Percentiles rank a stretch among this genome's conserved stretches.
phyloP scores from a whole-genome alignment of 2,113 vertebrate genomes.

The Mobula birostris region DNA sequence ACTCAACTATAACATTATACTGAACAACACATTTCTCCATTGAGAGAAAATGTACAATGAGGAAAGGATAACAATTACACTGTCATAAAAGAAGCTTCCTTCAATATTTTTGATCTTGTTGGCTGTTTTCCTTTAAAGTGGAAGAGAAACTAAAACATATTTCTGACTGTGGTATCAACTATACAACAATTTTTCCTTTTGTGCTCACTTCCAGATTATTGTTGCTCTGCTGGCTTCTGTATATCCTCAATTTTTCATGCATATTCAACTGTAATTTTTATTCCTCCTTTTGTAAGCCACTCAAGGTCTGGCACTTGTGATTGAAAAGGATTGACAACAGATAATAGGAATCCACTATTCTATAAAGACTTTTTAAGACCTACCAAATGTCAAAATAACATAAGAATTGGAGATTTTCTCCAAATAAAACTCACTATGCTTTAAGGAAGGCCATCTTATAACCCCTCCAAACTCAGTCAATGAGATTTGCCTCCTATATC shows the following conservation, averaged over 20 bases:
- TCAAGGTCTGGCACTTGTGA: not conserved
- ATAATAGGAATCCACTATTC: not conserved
- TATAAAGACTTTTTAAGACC: not conserved
- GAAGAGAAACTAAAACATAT: not conserved
- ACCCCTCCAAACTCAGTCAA: not conserved
- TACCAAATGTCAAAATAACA: no score
- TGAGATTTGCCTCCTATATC: not conserved
- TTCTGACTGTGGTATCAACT: not conserved
- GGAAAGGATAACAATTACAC: not conserved
- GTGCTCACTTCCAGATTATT: not conserved
- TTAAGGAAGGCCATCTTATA: not conserved
- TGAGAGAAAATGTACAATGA: not conserved
- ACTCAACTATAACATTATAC: not conserved
- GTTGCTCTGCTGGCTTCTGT: not conserved
- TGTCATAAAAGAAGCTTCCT: no score
- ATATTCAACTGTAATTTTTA: not conserved
- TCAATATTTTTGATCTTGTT: not conserved
- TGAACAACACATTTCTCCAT: not conserved
- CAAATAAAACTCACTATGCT: not conserved
- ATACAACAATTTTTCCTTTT: not conserved
- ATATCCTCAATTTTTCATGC: not conserved
- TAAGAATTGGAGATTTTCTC: not conserved
- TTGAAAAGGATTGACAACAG: not conserved
- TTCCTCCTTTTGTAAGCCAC: not conserved
- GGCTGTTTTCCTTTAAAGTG: not conserved